phyloP scores from a whole-genome alignment of 2,888 invertebrate genomes.

The Dolichomitus sp. region DNA sequence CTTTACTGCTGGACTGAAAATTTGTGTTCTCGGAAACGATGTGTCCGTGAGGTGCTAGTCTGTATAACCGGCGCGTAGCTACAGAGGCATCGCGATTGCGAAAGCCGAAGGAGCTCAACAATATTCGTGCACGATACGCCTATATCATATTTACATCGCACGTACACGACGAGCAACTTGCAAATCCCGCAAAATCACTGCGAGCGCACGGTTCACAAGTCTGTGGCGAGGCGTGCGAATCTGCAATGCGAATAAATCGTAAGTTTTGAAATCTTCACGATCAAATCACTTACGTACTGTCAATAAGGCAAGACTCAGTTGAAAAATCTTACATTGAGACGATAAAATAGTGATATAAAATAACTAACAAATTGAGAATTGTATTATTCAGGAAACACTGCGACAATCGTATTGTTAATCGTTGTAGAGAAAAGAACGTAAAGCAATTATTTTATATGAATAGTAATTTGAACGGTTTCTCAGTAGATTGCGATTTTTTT shows the following conservation, averaged over 20 bases:
- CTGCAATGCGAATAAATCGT: not conserved
- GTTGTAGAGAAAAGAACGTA: not conserved
- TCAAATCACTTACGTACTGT: not conserved
- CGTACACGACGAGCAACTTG: conserved; percentile 14
- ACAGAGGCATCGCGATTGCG: conserved; percentile 16
- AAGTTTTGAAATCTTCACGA: not conserved
- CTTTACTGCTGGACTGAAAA: conserved; percentile 35
- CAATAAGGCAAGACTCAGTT: not conserved
- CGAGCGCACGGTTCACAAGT: not conserved
- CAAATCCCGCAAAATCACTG: not conserved
- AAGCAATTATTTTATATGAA: not conserved
- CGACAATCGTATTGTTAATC: not conserved
- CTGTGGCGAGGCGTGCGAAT: not conserved
- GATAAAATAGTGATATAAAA: not conserved
- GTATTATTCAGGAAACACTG: not conserved
- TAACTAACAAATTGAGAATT: not conserved
- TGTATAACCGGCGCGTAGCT: not conserved
- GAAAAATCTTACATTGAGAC: not conserved
- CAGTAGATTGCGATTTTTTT: conserved; percentile 8
- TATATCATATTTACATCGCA: conserved; percentile 49
- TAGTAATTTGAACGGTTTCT: not conserved
- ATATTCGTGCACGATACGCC: conserved; percentile 26
- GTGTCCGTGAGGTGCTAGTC: conserved; percentile 5
- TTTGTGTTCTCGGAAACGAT: conserved; percentile 33
- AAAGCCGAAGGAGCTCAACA: conserved; percentile 4